Evolutionary conservation across 2,888 invertebrate genomes (phyloP).

Genomic region (Calameuta filiformis): DNA sequence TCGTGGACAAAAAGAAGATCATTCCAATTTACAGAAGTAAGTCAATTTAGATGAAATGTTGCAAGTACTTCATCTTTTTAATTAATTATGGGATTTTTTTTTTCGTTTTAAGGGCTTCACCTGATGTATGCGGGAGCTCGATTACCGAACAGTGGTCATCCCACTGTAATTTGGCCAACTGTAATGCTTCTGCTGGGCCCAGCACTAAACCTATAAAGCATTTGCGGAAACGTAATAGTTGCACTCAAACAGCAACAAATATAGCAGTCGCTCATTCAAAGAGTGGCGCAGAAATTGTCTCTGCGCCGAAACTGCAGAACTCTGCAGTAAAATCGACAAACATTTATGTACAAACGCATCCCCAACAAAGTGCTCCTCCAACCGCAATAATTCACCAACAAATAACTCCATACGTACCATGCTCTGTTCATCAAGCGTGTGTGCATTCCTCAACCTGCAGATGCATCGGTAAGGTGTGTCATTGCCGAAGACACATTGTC

Average conservation of each 20-base stretch:
- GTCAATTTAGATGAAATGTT: neutral
- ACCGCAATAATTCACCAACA: neutral
- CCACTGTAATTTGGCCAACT: constrained; percentile 56
- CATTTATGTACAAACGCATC: constrained; percentile 38
- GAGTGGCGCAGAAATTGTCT: constrained; percentile 54
- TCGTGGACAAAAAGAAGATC: constrained; percentile 19
- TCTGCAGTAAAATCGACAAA: constrained; percentile 28
- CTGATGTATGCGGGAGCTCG: constrained; percentile 27
- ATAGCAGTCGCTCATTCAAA: constrained; percentile 48
- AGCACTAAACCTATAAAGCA: constrained; percentile 30
- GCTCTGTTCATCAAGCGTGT: constrained; percentile 28
- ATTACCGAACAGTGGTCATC: constrained; percentile 60
- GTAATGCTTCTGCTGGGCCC: constrained; percentile 22
- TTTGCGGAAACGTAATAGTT: constrained; percentile 55
- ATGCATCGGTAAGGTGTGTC: neutral
- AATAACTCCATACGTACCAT: constrained; percentile 11
- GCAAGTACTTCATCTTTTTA: neutral
- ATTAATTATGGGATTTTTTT: neutral
- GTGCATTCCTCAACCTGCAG: neutral
- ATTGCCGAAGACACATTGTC: neutral
- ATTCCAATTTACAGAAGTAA: constrained; percentile 13
- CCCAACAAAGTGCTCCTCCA: constrained; percentile 1
- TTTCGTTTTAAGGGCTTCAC: constrained; percentile 23
- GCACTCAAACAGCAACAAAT: constrained; percentile 54
- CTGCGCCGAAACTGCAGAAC: constrained; percentile 28